Conservation (phyloP, 1,140 invertebrate genomes). For the Halictus rubicundus region DNA sequence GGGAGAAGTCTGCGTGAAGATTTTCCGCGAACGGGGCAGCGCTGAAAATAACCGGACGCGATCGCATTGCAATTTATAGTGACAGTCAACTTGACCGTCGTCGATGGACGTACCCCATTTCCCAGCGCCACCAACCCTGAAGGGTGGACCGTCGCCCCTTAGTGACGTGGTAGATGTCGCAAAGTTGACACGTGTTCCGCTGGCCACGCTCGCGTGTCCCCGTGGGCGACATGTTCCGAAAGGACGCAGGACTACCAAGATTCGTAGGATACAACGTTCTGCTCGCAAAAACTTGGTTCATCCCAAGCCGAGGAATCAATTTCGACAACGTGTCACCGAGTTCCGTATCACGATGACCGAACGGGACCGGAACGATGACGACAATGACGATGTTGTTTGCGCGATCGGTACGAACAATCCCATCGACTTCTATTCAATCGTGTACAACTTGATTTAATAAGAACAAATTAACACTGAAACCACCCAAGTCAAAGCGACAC, state of each 20-base stretch:
- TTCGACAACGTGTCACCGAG: constrained; percentile 64
- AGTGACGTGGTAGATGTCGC: constrained; percentile 57
- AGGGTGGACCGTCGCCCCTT: constrained; percentile 44
- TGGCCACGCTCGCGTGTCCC: constrained; percentile 6
- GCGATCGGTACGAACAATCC: constrained; percentile 54
- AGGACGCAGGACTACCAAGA: neutral
- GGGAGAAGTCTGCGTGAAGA: too few relatives aligned
- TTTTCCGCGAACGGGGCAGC: too few relatives aligned
- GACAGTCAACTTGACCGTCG: constrained; percentile 41
- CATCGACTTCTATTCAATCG: neutral
- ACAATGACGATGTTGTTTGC: constrained; percentile 66
- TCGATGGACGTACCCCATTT: constrained; percentile 74
- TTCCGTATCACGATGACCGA: constrained; percentile 70
- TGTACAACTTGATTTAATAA: too few relatives aligned
- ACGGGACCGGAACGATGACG: constrained; percentile 44
- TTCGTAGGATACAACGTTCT: constrained; percentile 32
- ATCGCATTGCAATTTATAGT: constrained; percentile 6
- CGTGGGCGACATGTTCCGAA: constrained; percentile 31
- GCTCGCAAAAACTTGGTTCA: constrained; percentile 60
- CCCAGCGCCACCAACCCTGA: constrained; percentile 68
- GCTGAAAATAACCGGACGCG: neutral
- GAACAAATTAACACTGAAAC: too few relatives aligned
- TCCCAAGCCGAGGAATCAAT: constrained; percentile 47
- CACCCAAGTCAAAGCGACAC: too few relatives aligned
- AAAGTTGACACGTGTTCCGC: constrained; percentile 39